Base-by-base conservation (phyloP, 2,888 invertebrate genomes). In the Exephanes ischioxanthus region DNA sequence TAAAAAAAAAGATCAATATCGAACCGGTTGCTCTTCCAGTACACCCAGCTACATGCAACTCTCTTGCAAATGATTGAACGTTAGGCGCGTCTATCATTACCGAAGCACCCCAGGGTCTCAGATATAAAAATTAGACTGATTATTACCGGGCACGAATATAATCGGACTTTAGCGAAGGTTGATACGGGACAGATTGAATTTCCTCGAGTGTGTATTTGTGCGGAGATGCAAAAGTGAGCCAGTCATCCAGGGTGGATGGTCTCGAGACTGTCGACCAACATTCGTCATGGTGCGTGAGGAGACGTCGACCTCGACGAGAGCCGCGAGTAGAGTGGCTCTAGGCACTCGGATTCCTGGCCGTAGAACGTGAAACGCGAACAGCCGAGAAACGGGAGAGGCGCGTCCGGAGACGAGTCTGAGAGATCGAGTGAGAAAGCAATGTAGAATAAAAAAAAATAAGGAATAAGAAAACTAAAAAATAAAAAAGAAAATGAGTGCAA, bases 251-350 rank as follows among this genome's bases (percentile, higher is more conserved):
- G 51, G 55, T 26, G 68, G 83, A 79, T 58, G 71, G 76, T 83
- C 67, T 80, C 83, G 81, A 80, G 72, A 87, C 85, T 89, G 88
- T 90, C 90, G 89, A 79, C 85, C 89, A 89, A 90, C 90, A 90
- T 91, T 91, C 91, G 92, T 92, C 91, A 92, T 91, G 92, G 90
- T 91, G 89, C 87, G 86, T 89, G 90, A 90, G 89, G 89, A 92
- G 92, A 90, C 92, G 89, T 91, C 91, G 91, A 91, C 91, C 92
- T 90, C 92, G 87, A 88, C 84, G 78, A 75, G 11, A 61, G 55
- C 45, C 41, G 63, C 70, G 70, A 68, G 58, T 83, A 86, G 79
- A 79, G 61, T 30, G 16, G 75, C 75, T 85, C 70, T 73, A 76
- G 14, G 76, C 85, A 89, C 88, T 88, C 85, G 87, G 87, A 87